phyloP scores from a whole-genome alignment of 2,888 invertebrate genomes.

The Hartigia nigra region DNA sequence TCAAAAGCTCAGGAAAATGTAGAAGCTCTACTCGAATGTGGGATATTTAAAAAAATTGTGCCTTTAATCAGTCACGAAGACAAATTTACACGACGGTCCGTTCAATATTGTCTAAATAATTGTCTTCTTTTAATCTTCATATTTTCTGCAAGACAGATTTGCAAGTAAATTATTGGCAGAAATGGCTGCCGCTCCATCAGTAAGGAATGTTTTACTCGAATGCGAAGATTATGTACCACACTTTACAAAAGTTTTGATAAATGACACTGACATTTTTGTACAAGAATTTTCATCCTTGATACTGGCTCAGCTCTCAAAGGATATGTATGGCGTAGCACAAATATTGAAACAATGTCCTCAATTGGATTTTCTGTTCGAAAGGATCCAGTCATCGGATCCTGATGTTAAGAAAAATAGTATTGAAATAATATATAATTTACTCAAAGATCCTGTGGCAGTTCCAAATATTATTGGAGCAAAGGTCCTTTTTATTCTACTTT shows the following conservation, averaged over 20 bases:
- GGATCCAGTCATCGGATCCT: slow-evolving; percentile 69
- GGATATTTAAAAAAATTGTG: slow-evolving; percentile 44
- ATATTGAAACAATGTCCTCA: slow-evolving; percentile 64
- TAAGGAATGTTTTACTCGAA: slow-evolving; percentile 66
- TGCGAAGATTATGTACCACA: slow-evolving; percentile 64
- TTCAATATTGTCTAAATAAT: neutral
- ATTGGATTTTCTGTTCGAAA: slow-evolving; percentile 66
- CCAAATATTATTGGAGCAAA: slow-evolving; percentile 58
- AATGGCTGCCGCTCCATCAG: slow-evolving; percentile 67
- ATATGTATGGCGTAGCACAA: slow-evolving; percentile 68
- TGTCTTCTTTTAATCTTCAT: slow-evolving; percentile 42
- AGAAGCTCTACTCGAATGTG: slow-evolving; percentile 48
- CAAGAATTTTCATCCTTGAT: slow-evolving; percentile 70
- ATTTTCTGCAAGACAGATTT: slow-evolving; percentile 57
- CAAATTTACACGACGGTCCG: slow-evolving; percentile 52
- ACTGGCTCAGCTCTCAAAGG: slow-evolving; percentile 68
- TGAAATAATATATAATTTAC: slow-evolving; percentile 69
- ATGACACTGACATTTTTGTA: slow-evolving; percentile 68
- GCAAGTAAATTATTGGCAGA: slow-evolving; percentile 69
- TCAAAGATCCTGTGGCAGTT: slow-evolving; percentile 68
- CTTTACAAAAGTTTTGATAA: slow-evolving; percentile 64
- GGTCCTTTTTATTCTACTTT: slow-evolving; percentile 27
- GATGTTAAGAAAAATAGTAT: slow-evolving; percentile 71
- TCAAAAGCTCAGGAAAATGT: slow-evolving; percentile 60
- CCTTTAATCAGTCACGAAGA: slow-evolving; percentile 51